Evolutionary conservation across 2,888 invertebrate species (phyloP), one percentile per base, ranked within the genome.

Genomic region (Monoplex corrugatus): DNA sequence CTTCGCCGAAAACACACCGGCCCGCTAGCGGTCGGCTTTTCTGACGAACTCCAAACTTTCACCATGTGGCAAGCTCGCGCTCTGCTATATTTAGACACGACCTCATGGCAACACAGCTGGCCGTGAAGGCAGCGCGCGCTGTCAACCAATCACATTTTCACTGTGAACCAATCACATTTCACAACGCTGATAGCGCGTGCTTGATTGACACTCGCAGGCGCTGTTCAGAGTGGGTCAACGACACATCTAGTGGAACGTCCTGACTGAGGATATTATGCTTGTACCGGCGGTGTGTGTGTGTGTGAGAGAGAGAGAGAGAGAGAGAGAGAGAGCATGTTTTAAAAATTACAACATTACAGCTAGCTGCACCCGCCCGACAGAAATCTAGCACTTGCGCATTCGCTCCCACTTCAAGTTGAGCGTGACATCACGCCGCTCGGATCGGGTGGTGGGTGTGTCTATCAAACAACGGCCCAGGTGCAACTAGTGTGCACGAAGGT

Each of bases 31-130:
- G 19, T 43, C 86, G 43, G 86, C 13, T 10, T 57, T 63, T 68
- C 38, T 75, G 78, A 28, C 80, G 32, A 40, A 80, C 87, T 57
- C 32, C 87, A 80, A 87, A 87, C 87, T 80, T 80, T 57, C 78
- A 45, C 87, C 87, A 87, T 75, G 44, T 87, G 87, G 78, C 43
- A 28, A 43, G 87, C 87, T 32, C 87, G 87, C 75, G 78, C 35
- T 44, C 43, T 63, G 78, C 87, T 87, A 87, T 80, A 80, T 80
- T 87, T 87, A 87, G 87, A 87, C 80, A 38, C 78, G 78, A 87
- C 87, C 87, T 87, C 87, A 87, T 87, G 87, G 80, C 57, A 87
- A 87, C 87, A 45, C 87, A 87, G 50, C 45, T 80, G 80, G 87
- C 80, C 57, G 50, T 57, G 80, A 78, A 80, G 35, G 80, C 87